These are phyloP conservation scores for Callosobruchus maculatus DNA, from an alignment of 2,888 invertebrate species.

Conservation along the genomic window DNA sequence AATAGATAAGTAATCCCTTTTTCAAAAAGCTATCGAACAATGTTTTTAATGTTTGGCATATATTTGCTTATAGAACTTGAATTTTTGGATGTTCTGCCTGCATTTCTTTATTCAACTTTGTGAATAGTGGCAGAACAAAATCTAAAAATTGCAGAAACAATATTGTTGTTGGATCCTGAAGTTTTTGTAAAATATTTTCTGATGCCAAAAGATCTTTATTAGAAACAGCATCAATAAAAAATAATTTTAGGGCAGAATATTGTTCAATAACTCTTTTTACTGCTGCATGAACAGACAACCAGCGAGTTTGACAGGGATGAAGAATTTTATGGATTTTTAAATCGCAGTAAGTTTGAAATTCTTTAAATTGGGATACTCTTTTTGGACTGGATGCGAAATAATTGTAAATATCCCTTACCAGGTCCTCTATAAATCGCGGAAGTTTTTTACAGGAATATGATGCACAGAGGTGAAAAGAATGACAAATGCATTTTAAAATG, in stretches of 20 bases:
- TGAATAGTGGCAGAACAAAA: background rate
- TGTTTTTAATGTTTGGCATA: too few species aligned
- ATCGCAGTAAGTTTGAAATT: slow-evolving; percentile 6
- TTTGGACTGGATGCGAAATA: slow-evolving; percentile 28
- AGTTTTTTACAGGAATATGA: slow-evolving; percentile 29
- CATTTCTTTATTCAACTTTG: slow-evolving; percentile 8
- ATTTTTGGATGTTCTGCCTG: background rate
- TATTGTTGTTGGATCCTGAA: too few species aligned
- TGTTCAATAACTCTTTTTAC: slow-evolving; percentile 20
- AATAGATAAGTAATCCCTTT: too few species aligned
- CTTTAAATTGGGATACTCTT: slow-evolving; percentile 15
- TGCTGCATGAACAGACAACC: slow-evolving; percentile 14
- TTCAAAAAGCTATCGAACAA: too few species aligned
- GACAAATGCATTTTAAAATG: slow-evolving; percentile 30
- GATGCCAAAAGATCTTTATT: slow-evolving; percentile 6
- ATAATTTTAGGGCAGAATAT: slow-evolving; percentile 14
- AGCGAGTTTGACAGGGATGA: slow-evolving; percentile 16
- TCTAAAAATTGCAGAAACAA: background rate
- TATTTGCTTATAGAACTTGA: too few species aligned
- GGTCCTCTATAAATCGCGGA: slow-evolving; percentile 24
- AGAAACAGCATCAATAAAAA: slow-evolving; percentile 14
- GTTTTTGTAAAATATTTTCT: background rate
- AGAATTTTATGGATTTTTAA: too few species aligned
- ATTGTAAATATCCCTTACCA: slow-evolving; percentile 27
- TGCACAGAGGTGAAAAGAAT: slow-evolving; percentile 31